Evolutionary conservation across 2,113 vertebrate genomes (phyloP), one percentile per base, ranked within the genome.

Genomic region (Menidia beryllina): DNA sequence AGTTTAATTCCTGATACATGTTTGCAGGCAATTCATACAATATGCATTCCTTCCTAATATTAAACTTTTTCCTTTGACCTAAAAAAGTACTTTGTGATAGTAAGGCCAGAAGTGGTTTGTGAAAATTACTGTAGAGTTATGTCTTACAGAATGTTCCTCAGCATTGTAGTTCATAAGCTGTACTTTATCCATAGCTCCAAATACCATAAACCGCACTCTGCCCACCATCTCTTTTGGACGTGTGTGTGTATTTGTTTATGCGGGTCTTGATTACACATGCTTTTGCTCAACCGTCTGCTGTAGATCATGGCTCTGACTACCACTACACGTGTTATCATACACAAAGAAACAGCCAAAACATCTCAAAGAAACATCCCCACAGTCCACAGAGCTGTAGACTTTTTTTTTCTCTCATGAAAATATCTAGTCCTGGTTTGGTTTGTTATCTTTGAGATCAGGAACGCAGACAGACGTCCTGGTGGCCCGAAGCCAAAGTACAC

Each of bases 381-480:
- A 10, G 70, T 78, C 59, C 26, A 26, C 65, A 51, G 56, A 75
- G 60, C 57, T 63, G 38, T 36, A 7, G 26, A 30, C 39, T 56
- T 64, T 85, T 71, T n/a, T 59, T 71, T 67, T 56, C 53, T 55
- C 62, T 55, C 45, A 26, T 19, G 34, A 62, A 54, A 57, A 65
- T 53, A 74, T 73, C 43, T 50, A 72, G 53, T 51, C 50, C 57
- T 53, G 55, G 41, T 72, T 73, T 26, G 19, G 69, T 55, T 82
- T 82, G 72, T 85, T 85, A 73, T 86, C 58, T 70, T 56, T 85
- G 75, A 63, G 75, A 86, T 83, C 79, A 86, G 77, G 75, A 68
- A 77, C 45, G n/a, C 67, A 81, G 72, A 71, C 58, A 51, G 52
- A 84, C 47, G 51, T 81, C 78, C 74, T 72, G 53, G 73, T 88